Evolutionary conservation across 2,113 vertebrate species (phyloP), one percentile per base, ranked within the genome.

Genomic region (Mesembrinibis cayennensis): DNA sequence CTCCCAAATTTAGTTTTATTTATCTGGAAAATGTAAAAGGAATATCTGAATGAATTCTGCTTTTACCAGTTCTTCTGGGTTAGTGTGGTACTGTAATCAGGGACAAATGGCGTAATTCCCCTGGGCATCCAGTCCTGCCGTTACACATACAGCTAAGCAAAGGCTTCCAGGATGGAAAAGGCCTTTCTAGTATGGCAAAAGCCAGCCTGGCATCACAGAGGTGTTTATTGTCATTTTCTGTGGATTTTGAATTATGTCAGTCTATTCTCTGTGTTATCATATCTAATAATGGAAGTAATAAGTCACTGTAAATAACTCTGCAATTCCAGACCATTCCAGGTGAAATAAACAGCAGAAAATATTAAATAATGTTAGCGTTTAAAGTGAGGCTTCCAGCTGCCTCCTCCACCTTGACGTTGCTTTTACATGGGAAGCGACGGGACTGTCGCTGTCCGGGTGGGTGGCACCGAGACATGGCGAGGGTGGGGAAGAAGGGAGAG

Each of bases 161-260:
- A 87, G 27, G 18, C 17, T 66, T 56, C 38, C 29, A 56, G 55
- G 27, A 27, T 78, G 34, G 53, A 66, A 78, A 65, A 80, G 27
- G 20, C 45, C 22, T 69, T 81, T 56, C 25, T n/a, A 45, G 77
- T 49, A 78, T 38, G 45, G 18, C 38, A 72, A 66, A 86, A 93
- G 26, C 22, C 44, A 87, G 38, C 25, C 58, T 87, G 53, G 55
- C 62, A 71, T 91, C 84, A 36, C 29, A 59, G 88, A 69, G 38
- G 40, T 27, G 40, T 95, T 93, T 84, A 40, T 44, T 83, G 78
- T 78, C 4, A 90, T 97, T 91, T 86, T 83, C 61, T 56, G 50
- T 91, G 69, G 67, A 96, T 96, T 95, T 95, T 93, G 82, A 87
- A 92, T 94, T 89, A 83, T 82, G 91, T 96, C 95, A 96, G 47